Conservation (phyloP, 2,113 vertebrate species). For the Carollia perspicillata region DNA sequence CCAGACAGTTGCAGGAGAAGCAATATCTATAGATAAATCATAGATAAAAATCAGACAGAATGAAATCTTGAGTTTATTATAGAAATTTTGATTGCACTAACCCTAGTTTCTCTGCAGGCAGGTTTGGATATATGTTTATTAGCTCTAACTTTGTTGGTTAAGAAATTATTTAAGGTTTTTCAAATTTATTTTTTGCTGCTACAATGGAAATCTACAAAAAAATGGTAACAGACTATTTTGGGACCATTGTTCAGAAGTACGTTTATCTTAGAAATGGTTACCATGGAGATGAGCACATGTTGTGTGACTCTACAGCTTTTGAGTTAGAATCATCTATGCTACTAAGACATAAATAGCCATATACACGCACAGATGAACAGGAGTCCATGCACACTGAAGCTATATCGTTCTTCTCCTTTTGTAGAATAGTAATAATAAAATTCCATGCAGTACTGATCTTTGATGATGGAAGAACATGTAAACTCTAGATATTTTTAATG, state of each 20-base stretch:
- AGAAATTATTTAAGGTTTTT: conserved; percentile 12
- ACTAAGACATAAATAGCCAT: conserved; percentile 43
- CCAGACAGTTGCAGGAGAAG: neutral
- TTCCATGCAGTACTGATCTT: conserved; percentile 39
- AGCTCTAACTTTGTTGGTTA: conserved; percentile 19
- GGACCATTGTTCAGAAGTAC: conserved; percentile 62
- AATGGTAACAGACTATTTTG: conserved; percentile 61
- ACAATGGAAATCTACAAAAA: conserved; percentile 64
- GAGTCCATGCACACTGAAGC: neutral
- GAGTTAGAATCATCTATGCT: conserved; percentile 50
- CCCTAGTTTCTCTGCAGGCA: conserved; percentile 2
- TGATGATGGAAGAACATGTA: neutral
- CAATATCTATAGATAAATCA: conserved; percentile 6
- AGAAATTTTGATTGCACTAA: neutral
- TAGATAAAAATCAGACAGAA: conserved; percentile 7
- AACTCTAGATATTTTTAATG: neutral
- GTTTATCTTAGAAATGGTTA: conserved; percentile 72
- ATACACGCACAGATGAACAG: neutral
- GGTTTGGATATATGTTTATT: neutral
- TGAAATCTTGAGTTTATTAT: conserved; percentile 7
- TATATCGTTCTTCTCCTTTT: neutral
- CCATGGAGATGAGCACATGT: conserved; percentile 62
- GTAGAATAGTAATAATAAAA: neutral
- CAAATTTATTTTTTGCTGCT: conserved; percentile 38
- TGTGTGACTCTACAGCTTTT: conserved; percentile 64